Evolutionary conservation across 2,113 vertebrate species (phyloP), one percentile per base, ranked within the genome.

Genomic region (Hoplias malabaricus): DNA sequence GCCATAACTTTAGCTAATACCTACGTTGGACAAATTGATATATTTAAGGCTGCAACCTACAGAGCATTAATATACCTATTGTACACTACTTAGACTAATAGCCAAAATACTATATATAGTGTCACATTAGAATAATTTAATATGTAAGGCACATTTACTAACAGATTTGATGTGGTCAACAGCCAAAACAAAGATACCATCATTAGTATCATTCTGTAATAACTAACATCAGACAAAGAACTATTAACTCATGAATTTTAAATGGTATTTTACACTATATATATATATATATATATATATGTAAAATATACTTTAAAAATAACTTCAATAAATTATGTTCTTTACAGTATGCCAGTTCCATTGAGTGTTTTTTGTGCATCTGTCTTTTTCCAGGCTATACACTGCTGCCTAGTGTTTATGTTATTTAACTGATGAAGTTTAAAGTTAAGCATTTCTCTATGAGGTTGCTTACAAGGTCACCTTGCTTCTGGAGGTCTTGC

Each of bases 301-400:
- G 21, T 7, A 43, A 23, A n/a, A 43, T 57, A n/a, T 68, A 19
- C 33, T 68, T 33, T 40, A 43, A 43, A 38, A 16, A 76, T 68
- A 9, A 68, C 36, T 33, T 50, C 34, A 77, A 33, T 77, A 77
- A 77, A 77, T 23, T 11, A 25, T 69, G 7, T 69, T 59, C 12
- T 59, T 36, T 21, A 9, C 16, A 36, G 19, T 36, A 7, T 33
- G 14, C 1, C n/a, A 36, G 11, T 36, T 7, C 50, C n/a, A 13
- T 2, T 5, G 34, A 56, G 33, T 50, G 31, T 12, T 27, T 0
- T 66, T 66, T 53, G 13, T 66, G 21, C 14, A 16, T 48, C 46
- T n/a, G 1, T 2, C n/a, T 12, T 50, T n/a, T 53, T 53, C 48
- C 48, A 21, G 9, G 7, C 23, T 23, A 16, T 10, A 53, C 7